A percentile compares a stretch with the other conserved stretches of the same genome.
Evolutionary conservation across 2,113 vertebrate genomes (phyloP).

Genomic region (Pholis gunnellus): DNA sequence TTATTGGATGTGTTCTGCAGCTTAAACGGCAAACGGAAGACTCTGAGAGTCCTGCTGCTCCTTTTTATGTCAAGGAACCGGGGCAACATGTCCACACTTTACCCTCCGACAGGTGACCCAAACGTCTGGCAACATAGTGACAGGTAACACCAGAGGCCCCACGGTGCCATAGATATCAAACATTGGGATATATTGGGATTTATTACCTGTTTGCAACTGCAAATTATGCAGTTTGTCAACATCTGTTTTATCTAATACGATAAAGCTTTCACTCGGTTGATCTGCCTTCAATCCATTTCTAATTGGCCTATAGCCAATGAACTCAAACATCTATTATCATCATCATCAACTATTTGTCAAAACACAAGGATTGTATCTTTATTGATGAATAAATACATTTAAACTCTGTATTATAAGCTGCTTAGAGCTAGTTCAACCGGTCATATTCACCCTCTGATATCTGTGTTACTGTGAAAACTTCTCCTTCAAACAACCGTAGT

Average conservation of each 20-base stretch:
- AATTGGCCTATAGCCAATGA: not conserved
- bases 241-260: not conserved
- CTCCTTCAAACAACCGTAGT: not conserved
- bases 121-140: not conserved
- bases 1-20: conserved; percentile 62
- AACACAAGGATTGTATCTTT: not conserved
- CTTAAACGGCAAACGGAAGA: conserved; percentile 47
- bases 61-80: not conserved
- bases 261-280: not conserved
- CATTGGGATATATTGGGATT: not conserved
- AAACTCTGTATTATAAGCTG: not conserved
- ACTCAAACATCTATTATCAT: not conserved
- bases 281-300: not conserved
- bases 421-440: not conserved
- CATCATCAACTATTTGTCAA: not conserved
- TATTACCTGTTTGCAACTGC: not conserved
- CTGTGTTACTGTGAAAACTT: not conserved
- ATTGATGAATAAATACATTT: not conserved
- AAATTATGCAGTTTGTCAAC: not conserved
- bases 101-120: conserved; percentile 4
- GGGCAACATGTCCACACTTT: not conserved
- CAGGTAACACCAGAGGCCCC: not conserved
- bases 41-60: not conserved
- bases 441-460: not conserved
- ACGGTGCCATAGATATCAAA: not conserved